Base-by-base conservation (phyloP, 2,113 vertebrate species). In the Phalacrocorax aristotelis region DNA sequence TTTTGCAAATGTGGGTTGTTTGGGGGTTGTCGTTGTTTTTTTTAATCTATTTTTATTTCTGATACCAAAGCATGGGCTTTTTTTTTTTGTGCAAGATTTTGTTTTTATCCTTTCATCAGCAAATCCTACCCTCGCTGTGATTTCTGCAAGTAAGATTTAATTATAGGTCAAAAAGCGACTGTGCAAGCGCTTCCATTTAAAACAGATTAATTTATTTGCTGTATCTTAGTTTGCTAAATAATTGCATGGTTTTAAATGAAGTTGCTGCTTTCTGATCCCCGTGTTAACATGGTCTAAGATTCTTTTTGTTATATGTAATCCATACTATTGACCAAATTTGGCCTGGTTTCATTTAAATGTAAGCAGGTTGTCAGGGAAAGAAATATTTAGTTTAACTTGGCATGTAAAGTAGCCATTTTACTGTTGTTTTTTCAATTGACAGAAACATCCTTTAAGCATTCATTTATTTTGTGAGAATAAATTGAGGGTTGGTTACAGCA, bases 271-370 rank as follows among this genome's bases (percentile, higher is more conserved):
- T 96, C 95, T 94, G 96, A 95, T 97, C 91, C 94, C 96, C 89
- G 87, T 90, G 55, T 97, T 95, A 97, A 49, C 93, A 32, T 61
- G 86, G 83, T 93, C 94, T 80, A 21, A 96, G 93, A 42, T 96
- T 88, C 94, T 98, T 98, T 98, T 97, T 98, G 97, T 98, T 97
- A 32, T 92, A 85, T 92, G 83, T 85, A 97, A 98, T 98, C 98
- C 94, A 98, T 98, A 98, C 89, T 98, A 97, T 98, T 98, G 98
- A 98, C 97, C 96, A 95, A 3, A 88, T 91, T 90, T 95, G 93
- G 97, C 96, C 96, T 97, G 88, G 78, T 95, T 98, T 91, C 98
- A 97, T 98, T 97, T 97, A 92, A 97, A 87, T 95, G 88, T 93
- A 96, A 97, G 97, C 96, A 96, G 92, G 90, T 97, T 98, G 96